Evolutionary conservation across 1,140 invertebrate genomes (phyloP), one percentile per base, ranked within the genome.

Genomic region (Bombyx mori): DNA sequence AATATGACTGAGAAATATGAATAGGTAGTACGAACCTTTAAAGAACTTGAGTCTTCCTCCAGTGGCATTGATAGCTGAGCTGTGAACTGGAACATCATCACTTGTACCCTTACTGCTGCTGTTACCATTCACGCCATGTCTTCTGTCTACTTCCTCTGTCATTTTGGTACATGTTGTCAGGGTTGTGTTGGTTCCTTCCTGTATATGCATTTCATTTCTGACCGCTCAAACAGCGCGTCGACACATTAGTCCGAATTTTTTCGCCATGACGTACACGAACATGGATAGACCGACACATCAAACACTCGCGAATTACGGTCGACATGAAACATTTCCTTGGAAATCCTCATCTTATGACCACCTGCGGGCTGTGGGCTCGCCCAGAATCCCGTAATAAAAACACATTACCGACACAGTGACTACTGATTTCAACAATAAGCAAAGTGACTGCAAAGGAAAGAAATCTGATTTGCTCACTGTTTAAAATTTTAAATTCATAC

Each of bases 101-200:
- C 66, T 79, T 50, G 65, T 74, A 71, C 69, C 70, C 71, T 85
- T 85, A 72, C 85, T 87, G 82, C 89, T 88, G 85, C 87, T 88
- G 88, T 88, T 90, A 78, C 89, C 90, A 89, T 91, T 91, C 78
- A 90, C 89, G 83, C 89, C 89, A 89, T 89, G 84, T 90, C 88
- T 89, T 89, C 85, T 90, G 88, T 90, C 88, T 85, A 89, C 88
- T 88, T 90, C 89, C 87, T 90, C 89, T 90, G 88, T 90, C 90
- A 91, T 91, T 90, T 90, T 91, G 87, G 89, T 84, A 90, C 90
- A 91, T 91, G 89, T 90, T 91, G 90, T 90, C 86, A 88, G 86
- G 86, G 83, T 86, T 86, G 84, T 88, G 79, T 83, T 81, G 69
- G 82, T 83, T 83, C 83, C 78, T 86, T 88, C 86, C 85, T 88